Conservation (phyloP, 1,140 invertebrate species). For the Tetragnatha versicolor region DNA sequence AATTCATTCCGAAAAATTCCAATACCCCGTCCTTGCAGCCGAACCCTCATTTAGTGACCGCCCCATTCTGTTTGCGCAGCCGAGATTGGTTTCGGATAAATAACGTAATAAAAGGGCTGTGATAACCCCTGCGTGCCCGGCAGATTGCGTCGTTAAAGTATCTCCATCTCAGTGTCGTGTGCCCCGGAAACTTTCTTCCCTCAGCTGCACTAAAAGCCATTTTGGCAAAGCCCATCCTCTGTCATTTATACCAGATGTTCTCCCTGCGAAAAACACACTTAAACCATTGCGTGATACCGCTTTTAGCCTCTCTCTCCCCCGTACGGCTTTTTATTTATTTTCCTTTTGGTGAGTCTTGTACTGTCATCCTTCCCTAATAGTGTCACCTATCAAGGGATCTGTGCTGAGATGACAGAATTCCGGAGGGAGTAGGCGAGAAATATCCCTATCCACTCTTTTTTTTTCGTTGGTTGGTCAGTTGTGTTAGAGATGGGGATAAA, state of each 20-base stretch:
- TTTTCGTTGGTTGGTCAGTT: no score
- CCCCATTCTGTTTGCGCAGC: no score
- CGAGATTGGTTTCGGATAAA: no score
- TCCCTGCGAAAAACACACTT: background rate
- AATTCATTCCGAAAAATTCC: no score
- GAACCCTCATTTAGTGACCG: no score
- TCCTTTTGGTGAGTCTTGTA: no score
- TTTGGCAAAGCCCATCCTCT: constrained; percentile 19
- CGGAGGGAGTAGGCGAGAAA: background rate
- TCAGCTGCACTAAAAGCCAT: constrained; percentile 19
- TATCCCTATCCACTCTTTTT: background rate
- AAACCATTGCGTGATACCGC: constrained; percentile 9
- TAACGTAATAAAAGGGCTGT: no score
- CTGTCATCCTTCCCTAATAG: background rate
- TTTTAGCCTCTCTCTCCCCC: constrained; percentile 6
- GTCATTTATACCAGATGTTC: constrained; percentile 34
- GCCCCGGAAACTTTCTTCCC: background rate
- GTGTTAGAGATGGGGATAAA: no score
- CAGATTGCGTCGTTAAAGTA: background rate
- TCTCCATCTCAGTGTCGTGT: background rate
- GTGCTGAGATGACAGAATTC: background rate
- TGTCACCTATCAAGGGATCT: constrained; percentile 8
- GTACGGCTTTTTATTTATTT: no score
- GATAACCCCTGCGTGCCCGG: background rate
- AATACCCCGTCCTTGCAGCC: no score